These are phyloP conservation scores for Sanderia malayensis DNA, from an alignment of 30 jellyfish, hydroid and myxozoan species.

Conservation along the genomic window DNA sequence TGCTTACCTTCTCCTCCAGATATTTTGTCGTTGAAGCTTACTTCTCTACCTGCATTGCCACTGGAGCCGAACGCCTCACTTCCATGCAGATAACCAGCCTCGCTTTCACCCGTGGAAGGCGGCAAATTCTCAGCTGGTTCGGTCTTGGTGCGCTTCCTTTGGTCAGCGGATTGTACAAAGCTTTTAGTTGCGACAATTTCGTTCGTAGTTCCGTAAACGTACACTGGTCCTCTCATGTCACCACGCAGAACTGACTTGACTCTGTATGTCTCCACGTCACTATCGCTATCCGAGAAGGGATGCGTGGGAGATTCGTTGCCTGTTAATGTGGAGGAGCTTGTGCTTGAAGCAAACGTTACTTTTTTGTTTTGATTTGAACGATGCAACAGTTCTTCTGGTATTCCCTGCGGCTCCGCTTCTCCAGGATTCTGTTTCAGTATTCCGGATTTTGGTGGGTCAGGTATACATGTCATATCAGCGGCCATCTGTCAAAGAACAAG, in stretches of 20 bases:
- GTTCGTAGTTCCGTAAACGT: constrained; percentile 61
- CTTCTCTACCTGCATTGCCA: not conserved
- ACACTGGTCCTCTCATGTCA: constrained; percentile 72
- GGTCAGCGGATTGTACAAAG: not conserved
- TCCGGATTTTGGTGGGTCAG: constrained; percentile 71
- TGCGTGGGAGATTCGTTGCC: constrained; percentile 86
- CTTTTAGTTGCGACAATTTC: constrained; percentile 30
- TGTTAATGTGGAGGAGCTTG: constrained; percentile 76
- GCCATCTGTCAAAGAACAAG: constrained; percentile 54
- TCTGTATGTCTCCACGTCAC: constrained; percentile 85
- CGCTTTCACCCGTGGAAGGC: not conserved
- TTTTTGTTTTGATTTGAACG: constrained; percentile 43
- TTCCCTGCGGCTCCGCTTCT: constrained; percentile 38
- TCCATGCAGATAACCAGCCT: not conserved
- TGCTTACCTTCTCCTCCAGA: not conserved
- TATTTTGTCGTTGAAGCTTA: not conserved
- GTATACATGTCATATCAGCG: constrained; percentile 45
- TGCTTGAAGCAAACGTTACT: constrained; percentile 68
- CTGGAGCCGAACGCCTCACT: not conserved
- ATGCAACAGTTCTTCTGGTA: constrained; percentile 48
- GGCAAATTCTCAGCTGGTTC: no score
- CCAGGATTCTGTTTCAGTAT: constrained; percentile 54
- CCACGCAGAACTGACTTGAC: constrained; percentile 81
- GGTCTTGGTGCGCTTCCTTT: not conserved
- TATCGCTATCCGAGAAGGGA: constrained; percentile 83